A percentile compares a stretch with the other conserved stretches of the same genome.
Evolutionary conservation across 2,888 invertebrate species (phyloP).

Genomic region (Campaea margaritaria): DNA sequence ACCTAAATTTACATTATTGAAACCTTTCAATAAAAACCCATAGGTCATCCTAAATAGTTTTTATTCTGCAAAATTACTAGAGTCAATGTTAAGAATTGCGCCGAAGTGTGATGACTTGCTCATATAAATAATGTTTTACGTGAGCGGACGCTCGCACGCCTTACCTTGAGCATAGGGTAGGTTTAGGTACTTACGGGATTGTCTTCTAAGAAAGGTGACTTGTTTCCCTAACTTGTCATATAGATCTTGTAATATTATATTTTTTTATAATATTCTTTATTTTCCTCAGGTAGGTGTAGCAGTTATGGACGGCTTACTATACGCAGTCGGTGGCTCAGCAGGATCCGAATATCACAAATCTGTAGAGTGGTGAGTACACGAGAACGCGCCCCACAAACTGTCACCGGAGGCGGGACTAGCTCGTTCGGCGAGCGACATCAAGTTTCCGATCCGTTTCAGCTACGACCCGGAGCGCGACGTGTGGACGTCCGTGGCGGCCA

Average conservation of each 20-base stretch:
- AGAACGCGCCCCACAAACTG: too few relatives aligned
- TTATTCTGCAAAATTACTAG: not conserved
- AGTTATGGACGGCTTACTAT: slow-evolving; percentile 96
- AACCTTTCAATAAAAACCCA: not conserved
- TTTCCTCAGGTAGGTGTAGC: slow-evolving; percentile 90
- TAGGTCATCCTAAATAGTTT: not conserved
- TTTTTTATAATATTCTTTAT: slow-evolving; percentile 7
- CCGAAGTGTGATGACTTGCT: not conserved
- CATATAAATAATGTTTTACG: not conserved
- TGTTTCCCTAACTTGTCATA: too few relatives aligned
- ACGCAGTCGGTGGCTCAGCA: slow-evolving; percentile 96
- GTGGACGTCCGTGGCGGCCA: slow-evolving; percentile 91
- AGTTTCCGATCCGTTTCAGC: slow-evolving; percentile 68
- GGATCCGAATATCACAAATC: slow-evolving; percentile 94
- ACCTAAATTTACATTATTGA: not conserved
- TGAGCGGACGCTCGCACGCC: not conserved
- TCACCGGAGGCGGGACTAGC: too few relatives aligned
- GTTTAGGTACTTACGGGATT: too few relatives aligned
- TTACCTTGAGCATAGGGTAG: too few relatives aligned
- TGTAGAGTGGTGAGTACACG: slow-evolving; percentile 91
- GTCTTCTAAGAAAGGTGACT: too few relatives aligned
- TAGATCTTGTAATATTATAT: too few relatives aligned
- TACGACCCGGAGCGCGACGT: slow-evolving; percentile 94
- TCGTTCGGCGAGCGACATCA: too few relatives aligned
- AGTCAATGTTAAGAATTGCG: not conserved